phyloP scores from a whole-genome alignment of 2,888 invertebrate species.

The Himalopsyche anomala region DNA sequence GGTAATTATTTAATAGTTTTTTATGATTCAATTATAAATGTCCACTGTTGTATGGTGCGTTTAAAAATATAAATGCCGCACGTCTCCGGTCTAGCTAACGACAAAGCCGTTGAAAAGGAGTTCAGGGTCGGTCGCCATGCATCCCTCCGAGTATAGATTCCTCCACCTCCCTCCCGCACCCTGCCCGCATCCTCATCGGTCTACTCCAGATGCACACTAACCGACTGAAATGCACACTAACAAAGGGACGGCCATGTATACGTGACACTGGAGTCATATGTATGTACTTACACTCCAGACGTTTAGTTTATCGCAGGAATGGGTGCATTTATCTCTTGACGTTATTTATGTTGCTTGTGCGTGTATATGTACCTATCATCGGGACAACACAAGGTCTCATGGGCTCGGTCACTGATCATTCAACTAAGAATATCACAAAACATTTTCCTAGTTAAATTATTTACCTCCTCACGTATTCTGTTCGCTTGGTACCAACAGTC shows the following conservation, averaged over 20 bases:
- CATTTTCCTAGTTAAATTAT: background rate
- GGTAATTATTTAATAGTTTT: too few species aligned
- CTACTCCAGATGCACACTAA: constrained; percentile 59
- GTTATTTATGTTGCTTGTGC: background rate
- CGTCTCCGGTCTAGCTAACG: background rate
- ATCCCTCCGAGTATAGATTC: constrained; percentile 44
- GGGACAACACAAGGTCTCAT: constrained; percentile 33
- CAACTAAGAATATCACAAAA: background rate
- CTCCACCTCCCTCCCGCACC: constrained; percentile 47
- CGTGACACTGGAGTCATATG: too few species aligned
- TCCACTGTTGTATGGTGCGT: background rate
- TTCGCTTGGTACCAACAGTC: background rate
- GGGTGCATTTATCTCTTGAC: constrained; percentile 43
- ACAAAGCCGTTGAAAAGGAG: constrained; percentile 21
- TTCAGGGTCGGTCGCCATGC: constrained; percentile 29
- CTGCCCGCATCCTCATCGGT: constrained; percentile 31
- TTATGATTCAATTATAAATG: too few species aligned
- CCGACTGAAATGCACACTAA: constrained; percentile 44
- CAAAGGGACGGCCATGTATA: background rate
- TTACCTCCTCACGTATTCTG: background rate
- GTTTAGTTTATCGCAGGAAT: constrained; percentile 39
- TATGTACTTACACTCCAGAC: background rate
- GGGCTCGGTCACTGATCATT: constrained; percentile 22
- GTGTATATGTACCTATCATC: background rate
- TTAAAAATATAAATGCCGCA: background rate